Base-by-base conservation (phyloP, 2,113 vertebrate genomes). In the Gavia stellata region DNA sequence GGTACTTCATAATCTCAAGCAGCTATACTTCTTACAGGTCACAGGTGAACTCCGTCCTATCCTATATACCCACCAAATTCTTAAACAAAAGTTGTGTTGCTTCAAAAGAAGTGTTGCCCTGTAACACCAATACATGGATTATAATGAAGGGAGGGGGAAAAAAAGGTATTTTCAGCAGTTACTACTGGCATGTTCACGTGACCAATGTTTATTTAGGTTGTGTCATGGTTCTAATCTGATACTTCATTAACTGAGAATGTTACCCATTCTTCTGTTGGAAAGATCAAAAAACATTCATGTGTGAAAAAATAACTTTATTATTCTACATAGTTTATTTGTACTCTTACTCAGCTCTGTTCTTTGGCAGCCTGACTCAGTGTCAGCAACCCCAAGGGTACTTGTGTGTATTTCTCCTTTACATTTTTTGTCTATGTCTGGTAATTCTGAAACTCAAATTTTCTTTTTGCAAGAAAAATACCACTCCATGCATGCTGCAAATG, bases 111-210 rank as follows among this genome's bases (percentile, higher is more conserved):
- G 15, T 12, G 14, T 8, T 47, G 12, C 28, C 25, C 68, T 73
- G 33, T 71, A 58, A 66, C 36, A 79, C 4, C 25, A 52, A 38
- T 5, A 26, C 10, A 17, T 16, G 21, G 50, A 33, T 78, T 74
- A 93, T 25, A 77, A 65, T 1, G 8, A 49, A 80, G 13, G 5
- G 3, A 49, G 6, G 21, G 6, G 7, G 3, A 12, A 36, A 56
- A 61, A 40, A 42, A 38, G 6, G 9, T 49, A 4, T 34, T 84
- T 78, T 58, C 81, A 67, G 36, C 38, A 59, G 31, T 36, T 55
- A n/a, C 23, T 62, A 74, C 8, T 1, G 14, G 21, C 34, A 38
- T 4, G 19, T 66, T 74, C 50, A 50, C 0, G 0, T 28, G 40
- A 59, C 11, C 44, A 56, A 2, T 34, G 42, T 72, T 73, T 62